Conservation (phyloP, 37 sponge, comb jelly and placozoan species). For the Diacarnus erythraeanus region DNA sequence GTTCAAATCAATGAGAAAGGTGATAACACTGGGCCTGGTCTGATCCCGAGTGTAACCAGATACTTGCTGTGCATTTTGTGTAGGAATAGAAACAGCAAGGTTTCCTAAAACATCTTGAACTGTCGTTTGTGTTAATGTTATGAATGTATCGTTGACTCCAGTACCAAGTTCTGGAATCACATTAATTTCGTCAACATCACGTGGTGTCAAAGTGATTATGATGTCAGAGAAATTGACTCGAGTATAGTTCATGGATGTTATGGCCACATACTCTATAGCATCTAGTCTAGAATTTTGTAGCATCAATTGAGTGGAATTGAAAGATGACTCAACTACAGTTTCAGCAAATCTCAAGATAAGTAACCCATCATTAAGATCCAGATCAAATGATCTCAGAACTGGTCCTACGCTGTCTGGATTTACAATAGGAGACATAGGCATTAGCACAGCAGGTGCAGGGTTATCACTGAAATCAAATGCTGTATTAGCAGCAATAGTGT, state of each 20-base stretch:
- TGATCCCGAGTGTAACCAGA: conserved; percentile 35
- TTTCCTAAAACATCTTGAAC: conserved; percentile 66
- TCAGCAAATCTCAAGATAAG: conserved; percentile 77
- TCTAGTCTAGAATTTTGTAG: conserved; percentile 63
- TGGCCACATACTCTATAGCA: conserved; percentile 35
- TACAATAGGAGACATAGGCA: conserved; percentile 17
- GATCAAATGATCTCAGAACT: conserved; percentile 40
- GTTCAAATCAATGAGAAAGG: conserved; percentile 74
- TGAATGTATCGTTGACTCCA: conserved; percentile 51
- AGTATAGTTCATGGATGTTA: conserved; percentile 30
- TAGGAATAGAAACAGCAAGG: conserved; percentile 43
- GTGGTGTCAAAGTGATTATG: conserved; percentile 42
- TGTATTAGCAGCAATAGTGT: conserved; percentile 47
- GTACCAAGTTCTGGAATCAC: conserved; percentile 54
- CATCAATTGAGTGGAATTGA: conserved; percentile 62
- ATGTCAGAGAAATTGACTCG: conserved; percentile 52
- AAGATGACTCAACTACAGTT: conserved; percentile 46
- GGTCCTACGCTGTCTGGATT: conserved; percentile 63
- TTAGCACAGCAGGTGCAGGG: conserved; percentile 10
- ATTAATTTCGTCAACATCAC: conserved; percentile 76
- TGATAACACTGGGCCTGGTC: conserved; percentile 51
- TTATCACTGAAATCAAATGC: conserved; percentile 68
- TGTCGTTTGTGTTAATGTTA: conserved; percentile 39
- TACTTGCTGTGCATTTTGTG: conserved; percentile 63
- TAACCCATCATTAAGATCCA: conserved; percentile 64